Percentiles rank a stretch among this genome's conserved stretches.
Evolutionary conservation across 2,888 invertebrate species (phyloP).

Genomic region (Hirtodrosophila duncani): DNA sequence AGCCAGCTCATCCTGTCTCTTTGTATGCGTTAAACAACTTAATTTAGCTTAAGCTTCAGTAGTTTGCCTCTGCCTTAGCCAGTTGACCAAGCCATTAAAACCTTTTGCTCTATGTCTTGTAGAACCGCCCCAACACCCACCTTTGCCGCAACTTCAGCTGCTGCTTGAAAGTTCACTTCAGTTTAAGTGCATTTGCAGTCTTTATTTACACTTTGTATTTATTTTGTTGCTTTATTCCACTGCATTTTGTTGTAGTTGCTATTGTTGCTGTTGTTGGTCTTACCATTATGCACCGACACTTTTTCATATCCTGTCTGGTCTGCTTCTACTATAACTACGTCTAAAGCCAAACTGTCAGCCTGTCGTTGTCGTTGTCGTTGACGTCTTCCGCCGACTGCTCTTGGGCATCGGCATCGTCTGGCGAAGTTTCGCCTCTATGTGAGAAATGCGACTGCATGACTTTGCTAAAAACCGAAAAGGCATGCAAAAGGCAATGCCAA

Average conservation of each 20-base stretch:
- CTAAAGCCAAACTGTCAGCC: conserved; percentile 55
- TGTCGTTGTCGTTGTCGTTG: conserved; percentile 29
- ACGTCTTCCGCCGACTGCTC: background rate
- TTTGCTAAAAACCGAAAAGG: conserved; percentile 64
- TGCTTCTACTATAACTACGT: conserved; percentile 18
- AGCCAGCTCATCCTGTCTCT: too few relatives aligned
- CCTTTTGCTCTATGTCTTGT: conserved; percentile 3
- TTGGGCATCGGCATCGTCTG: background rate
- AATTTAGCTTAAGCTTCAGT: too few relatives aligned
- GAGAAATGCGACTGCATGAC: conserved; percentile 64
- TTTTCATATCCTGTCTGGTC: conserved; percentile 69
- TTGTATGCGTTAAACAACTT: too few relatives aligned
- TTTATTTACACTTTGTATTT: conserved; percentile 66
- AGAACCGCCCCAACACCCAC: too few relatives aligned
- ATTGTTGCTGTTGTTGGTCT: conserved; percentile 40
- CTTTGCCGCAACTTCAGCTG: conserved; percentile 3
- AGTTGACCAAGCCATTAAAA: conserved; percentile 37
- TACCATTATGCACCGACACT: conserved; percentile 67
- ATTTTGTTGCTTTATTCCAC: conserved; percentile 42
- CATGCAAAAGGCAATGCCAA: conserved; percentile 41
- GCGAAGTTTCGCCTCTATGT: conserved; percentile 20
- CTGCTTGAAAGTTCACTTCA: conserved; percentile 59
- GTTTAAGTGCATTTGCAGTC: conserved; percentile 70
- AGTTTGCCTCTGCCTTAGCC: too few relatives aligned
- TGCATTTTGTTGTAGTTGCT: conserved; percentile 29